Base-by-base conservation (phyloP, 2,888 invertebrate genomes). In the Acanthosepion pharaonis region DNA sequence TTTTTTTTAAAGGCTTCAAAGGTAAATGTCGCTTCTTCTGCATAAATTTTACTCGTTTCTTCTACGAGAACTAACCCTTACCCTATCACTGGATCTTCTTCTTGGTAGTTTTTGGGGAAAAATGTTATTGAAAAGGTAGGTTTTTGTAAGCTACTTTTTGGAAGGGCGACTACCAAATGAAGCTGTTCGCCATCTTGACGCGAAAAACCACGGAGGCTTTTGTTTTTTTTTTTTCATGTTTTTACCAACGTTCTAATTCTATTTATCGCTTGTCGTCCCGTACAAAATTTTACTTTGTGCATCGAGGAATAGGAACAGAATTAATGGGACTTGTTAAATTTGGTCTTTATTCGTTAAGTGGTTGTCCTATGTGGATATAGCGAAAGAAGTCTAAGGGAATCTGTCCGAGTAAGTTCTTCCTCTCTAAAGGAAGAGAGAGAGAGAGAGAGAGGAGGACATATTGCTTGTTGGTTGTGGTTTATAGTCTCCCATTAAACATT, bases 161-260 rank as follows among this genome's bases (percentile, higher is more conserved):
- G 93, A 93, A 93, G 93, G 93, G 93, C 93, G 93, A 93, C 93
- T 49, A 93, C 93, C 93, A 53, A 49, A 25, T 48, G 49, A 93
- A 93, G 15, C 49, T 53, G 93, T 49, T 49, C 93, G 93, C 93
- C 93, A 93, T 93, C 25, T 93, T 93, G 93, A 49, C 93, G 53
- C n/a, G 51, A 53, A 93, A 53, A 53, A 49, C 53, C 53, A n/a
- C 93, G 23, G 33, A 78, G 78, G 78, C 78, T 78, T 78, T 78
- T 78, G n/a, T 78, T 78, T 78, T 78, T n/a, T n/a, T n/a, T 78
- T 78, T n/a, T 78, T 78, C 78, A n/a, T 78, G 78, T 78, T 78
- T 78, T n/a, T 78, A 78, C 78, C 78, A 78, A 78, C 78, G 78
- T 78, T 78, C 78, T 11, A 33, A 78, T 1, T 78, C 33, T 0